Base-by-base conservation (phyloP, 2,888 invertebrate genomes). In the Calliopum simillimum region DNA sequence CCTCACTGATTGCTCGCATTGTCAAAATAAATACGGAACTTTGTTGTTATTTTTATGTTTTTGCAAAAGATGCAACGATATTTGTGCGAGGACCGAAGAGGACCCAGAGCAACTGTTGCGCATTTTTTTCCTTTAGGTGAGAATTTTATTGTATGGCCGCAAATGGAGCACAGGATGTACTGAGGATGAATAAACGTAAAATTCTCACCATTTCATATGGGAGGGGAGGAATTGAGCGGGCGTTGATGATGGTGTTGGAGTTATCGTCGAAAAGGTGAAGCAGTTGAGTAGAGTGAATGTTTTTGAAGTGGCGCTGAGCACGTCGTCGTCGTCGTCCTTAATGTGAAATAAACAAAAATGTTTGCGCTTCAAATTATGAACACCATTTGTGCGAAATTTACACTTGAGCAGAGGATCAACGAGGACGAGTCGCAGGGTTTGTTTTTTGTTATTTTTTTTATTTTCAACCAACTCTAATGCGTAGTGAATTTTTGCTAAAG, bases 41-140 rank as follows among this genome's bases (percentile, higher is more conserved):
- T 11, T n/a, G n/a, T n/a, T n/a, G n/a, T n/a, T n/a, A n/a, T n/a
- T n/a, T n/a, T n/a, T n/a, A n/a, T n/a, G n/a, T n/a, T n/a, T 47
- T 65, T 61, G 43, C 46, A n/a, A 41, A 33, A 13, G 13, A 56
- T 19, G 13, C 58, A n/a, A 25, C 21, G 19, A 12, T n/a, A 11
- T 14, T 14, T 19, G 3, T 51, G 51, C 16, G 19, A 51, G 21
- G 21, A 21, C 51, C 19, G 16, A 11, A n/a, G 19, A 16, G 21
- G 51, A 16, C 19, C 13, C 71, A 73, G 74, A 75, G 76, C 77
- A 77, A 77, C 77, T 76, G 77, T 77, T 77, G 77, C 77, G 76
- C 77, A 73, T 76, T 77, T 77, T 73, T 75, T 68, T 46, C 21
- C 14, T 55, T 41, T 21, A 58, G 56, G 33, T 58, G 56, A 58